These are phyloP conservation scores for Cyclopterus lumpus DNA, from an alignment of 2,797 vertebrate species.

Conservation along the genomic window DNA sequence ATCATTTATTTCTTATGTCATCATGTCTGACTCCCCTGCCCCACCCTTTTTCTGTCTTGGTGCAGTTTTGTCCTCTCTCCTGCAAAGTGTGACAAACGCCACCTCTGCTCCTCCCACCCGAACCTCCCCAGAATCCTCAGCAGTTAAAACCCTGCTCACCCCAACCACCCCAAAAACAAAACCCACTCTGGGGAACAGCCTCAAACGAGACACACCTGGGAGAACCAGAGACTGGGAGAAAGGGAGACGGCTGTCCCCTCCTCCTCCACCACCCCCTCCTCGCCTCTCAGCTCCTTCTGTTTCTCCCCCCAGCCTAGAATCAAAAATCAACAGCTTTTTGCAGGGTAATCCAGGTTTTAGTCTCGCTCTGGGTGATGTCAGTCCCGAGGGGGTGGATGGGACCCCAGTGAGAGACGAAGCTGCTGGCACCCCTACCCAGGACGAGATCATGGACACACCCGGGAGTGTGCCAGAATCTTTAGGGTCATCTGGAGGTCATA, in stretches of 20 bases:
- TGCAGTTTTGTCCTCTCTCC: constrained; percentile 93
- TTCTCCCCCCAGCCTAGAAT: constrained; percentile 91
- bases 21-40: not conserved
- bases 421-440: constrained; percentile 96
- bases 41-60: constrained; percentile 32
- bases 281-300: constrained; percentile 47
- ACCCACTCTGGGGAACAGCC: constrained; percentile 59
- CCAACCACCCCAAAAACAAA: constrained; percentile 82
- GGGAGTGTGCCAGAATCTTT: constrained; percentile 83
- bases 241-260: constrained; percentile 65
- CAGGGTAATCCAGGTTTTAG: constrained; percentile 97
- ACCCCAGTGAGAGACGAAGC: constrained; percentile 96
- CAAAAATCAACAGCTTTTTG: constrained; percentile 98
- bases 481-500: constrained; percentile 73
- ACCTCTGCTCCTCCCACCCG: constrained; percentile 63
- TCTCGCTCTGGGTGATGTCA: constrained; percentile 85
- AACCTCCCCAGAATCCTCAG: constrained; percentile 81
- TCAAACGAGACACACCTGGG: constrained; percentile 70
- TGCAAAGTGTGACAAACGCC: constrained; percentile 91
- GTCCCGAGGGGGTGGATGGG: constrained; percentile 91
- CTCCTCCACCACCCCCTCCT: constrained; percentile 62
- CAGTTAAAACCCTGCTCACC: constrained; percentile 83
- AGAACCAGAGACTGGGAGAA: constrained; percentile 75
- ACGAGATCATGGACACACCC: constrained; percentile 98
- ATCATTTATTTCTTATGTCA: not conserved